Evolutionary conservation across 2,888 invertebrate genomes (phyloP).

Genomic region (Apamea anceps): DNA sequence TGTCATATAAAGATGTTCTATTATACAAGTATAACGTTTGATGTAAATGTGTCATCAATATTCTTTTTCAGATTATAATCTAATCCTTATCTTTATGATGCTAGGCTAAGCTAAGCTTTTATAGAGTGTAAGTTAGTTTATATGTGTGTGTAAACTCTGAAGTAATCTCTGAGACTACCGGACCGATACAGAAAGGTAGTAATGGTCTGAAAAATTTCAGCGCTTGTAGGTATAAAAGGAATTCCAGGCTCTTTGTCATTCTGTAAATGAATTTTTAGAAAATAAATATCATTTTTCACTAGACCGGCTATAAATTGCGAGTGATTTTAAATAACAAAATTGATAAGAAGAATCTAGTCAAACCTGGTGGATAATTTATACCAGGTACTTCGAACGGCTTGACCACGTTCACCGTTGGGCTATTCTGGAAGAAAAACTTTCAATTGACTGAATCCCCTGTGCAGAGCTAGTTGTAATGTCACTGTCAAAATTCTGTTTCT

Average conservation of each 20-base stretch:
- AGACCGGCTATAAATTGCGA: neutral
- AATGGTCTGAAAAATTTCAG: neutral
- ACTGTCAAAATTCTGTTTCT: conserved; percentile 14
- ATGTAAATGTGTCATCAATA: conserved; percentile 2
- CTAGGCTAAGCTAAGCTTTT: neutral
- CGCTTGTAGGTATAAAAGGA: neutral
- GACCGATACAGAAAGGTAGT: neutral
- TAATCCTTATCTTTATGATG: neutral
- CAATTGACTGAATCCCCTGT: conserved; percentile 10
- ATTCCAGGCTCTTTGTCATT: neutral
- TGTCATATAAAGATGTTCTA: conserved; percentile 40
- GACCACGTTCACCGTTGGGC: neutral
- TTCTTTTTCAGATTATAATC: neutral
- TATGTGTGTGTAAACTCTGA: neutral
- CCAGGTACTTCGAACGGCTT: neutral
- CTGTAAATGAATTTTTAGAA: neutral
- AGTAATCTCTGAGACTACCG: neutral
- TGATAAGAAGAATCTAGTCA: neutral
- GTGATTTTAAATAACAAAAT: neutral
- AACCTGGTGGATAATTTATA: neutral
- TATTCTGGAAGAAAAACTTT: conserved; percentile 26
- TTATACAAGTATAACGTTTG: neutral
- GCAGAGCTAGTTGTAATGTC: conserved; percentile 9
- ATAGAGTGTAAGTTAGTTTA: neutral
- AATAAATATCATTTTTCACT: neutral